phyloP scores from a whole-genome alignment of 2,113 vertebrate genomes.

The Tichodroma muraria region DNA sequence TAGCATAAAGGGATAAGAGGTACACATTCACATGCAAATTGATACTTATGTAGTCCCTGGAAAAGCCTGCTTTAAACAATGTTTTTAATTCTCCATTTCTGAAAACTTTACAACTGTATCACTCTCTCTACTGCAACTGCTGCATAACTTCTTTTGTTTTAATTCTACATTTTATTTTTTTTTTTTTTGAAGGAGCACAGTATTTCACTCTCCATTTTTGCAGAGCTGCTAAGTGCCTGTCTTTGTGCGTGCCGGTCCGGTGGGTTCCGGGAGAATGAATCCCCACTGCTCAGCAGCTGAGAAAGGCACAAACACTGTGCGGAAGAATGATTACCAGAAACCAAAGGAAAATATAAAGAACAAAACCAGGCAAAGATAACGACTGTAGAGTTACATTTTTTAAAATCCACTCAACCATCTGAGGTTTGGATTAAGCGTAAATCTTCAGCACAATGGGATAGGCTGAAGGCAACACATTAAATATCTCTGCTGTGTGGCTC shows the following conservation, averaged over 20 bases:
- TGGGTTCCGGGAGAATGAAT: background rate
- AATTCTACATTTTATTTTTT: too few species aligned
- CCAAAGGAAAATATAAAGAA: background rate
- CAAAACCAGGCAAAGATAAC: background rate
- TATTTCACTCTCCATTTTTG: background rate
- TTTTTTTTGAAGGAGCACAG: background rate
- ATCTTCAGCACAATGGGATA: background rate
- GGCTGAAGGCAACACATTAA: background rate
- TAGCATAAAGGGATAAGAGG: background rate
- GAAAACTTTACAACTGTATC: background rate
- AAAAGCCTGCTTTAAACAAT: background rate
- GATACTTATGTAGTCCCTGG: fast-evolving
- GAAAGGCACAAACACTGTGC: background rate
- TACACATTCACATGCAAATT: fast-evolving
- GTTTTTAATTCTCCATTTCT: background rate
- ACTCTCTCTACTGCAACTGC: background rate
- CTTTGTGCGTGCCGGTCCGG: background rate
- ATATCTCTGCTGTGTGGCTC: background rate
- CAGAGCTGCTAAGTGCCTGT: background rate
- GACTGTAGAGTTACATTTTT: background rate
- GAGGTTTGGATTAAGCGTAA: background rate
- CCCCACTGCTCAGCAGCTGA: background rate
- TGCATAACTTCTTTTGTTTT: background rate
- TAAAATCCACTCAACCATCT: background rate
- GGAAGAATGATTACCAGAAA: background rate